Percentiles rank a stretch among this genome's conserved stretches.
phyloP scores from a whole-genome alignment of 2,797 vertebrate species.

The Danio jaintianensis region DNA sequence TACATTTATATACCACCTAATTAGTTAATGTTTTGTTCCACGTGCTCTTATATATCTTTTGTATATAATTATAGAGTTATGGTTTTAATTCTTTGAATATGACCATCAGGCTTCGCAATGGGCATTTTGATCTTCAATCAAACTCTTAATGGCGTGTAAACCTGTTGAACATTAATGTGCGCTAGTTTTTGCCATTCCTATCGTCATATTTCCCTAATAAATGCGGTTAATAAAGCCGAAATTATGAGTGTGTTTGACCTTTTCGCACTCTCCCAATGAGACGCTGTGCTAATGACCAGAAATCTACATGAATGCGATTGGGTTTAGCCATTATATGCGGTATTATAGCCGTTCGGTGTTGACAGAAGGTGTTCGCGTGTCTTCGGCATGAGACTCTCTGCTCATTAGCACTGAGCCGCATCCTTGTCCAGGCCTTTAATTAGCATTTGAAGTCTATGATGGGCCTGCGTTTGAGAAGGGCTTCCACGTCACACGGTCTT shows the following conservation, averaged over 20 bases:
- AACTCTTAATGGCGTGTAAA: conserved; percentile 17
- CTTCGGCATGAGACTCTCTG: conserved; percentile 29
- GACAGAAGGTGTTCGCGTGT: conserved; percentile 41
- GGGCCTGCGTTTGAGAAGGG: conserved; percentile 57
- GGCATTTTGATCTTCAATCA: conserved; percentile 19
- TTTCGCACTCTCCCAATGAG: conserved; percentile 5
- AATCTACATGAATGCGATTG: conserved; percentile 24
- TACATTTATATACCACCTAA: too few relatives aligned
- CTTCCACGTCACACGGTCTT: conserved; percentile 36
- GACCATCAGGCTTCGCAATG: background rate
- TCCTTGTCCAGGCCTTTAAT: conserved; percentile 50
- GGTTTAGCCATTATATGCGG: conserved; percentile 33
- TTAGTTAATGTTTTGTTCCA: too few relatives aligned
- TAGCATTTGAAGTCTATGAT: conserved; percentile 44
- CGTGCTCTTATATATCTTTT: too few relatives aligned
- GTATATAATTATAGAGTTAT: too few relatives aligned
- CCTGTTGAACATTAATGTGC: background rate
- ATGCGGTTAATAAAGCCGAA: conserved; percentile 23
- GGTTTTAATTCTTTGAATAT: background rate
- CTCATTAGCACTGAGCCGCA: conserved; percentile 55
- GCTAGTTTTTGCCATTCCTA: background rate
- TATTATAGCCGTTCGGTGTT: background rate
- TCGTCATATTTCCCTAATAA: conserved; percentile 10
- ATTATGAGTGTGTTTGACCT: conserved; percentile 25
- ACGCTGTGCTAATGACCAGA: conserved; percentile 26